Percentiles rank a stretch among this genome's conserved stretches.
These are phyloP conservation scores for Acrobasis suavella DNA, from an alignment of 2,888 invertebrate species.

Conservation along the genomic window DNA sequence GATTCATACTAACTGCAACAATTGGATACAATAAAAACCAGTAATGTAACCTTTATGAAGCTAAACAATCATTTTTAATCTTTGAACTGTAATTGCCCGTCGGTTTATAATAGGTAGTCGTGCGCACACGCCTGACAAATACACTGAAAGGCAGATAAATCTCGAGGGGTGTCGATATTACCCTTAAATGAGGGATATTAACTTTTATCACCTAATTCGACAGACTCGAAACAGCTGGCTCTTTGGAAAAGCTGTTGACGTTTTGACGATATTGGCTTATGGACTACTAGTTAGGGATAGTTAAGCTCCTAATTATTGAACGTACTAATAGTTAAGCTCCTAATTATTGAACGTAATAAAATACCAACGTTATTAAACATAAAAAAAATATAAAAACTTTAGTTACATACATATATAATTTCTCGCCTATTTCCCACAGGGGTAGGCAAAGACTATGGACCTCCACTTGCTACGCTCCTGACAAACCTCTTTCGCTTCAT, in stretches of 20 bases:
- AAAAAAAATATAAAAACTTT: too few species aligned
- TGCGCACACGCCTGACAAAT: constrained; percentile 47
- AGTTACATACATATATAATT: too few species aligned
- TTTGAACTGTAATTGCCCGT: constrained; percentile 20
- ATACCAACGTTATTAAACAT: too few species aligned
- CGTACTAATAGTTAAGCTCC: too few species aligned
- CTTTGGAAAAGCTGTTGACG: constrained; percentile 52
- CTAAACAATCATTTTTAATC: neutral
- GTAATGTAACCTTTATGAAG: neutral
- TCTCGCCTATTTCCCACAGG: too few species aligned
- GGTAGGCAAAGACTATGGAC: too few species aligned
- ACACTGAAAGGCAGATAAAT: constrained; percentile 52
- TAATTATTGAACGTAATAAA: too few species aligned
- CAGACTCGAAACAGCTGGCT: constrained; percentile 46
- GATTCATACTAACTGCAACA: constrained; percentile 11
- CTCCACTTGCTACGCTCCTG: too few species aligned
- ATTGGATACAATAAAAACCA: neutral
- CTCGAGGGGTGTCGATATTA: constrained; percentile 53
- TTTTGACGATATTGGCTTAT: constrained; percentile 39
- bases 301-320: constrained; percentile 31
- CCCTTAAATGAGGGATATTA: constrained; percentile 57
- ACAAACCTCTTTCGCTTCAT: too few species aligned
- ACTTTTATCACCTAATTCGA: constrained; percentile 49
- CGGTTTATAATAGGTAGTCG: constrained; percentile 21
- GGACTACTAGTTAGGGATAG: constrained; percentile 27